Conservation (phyloP, 2,113 vertebrate species). For the Cervus canadensis region DNA sequence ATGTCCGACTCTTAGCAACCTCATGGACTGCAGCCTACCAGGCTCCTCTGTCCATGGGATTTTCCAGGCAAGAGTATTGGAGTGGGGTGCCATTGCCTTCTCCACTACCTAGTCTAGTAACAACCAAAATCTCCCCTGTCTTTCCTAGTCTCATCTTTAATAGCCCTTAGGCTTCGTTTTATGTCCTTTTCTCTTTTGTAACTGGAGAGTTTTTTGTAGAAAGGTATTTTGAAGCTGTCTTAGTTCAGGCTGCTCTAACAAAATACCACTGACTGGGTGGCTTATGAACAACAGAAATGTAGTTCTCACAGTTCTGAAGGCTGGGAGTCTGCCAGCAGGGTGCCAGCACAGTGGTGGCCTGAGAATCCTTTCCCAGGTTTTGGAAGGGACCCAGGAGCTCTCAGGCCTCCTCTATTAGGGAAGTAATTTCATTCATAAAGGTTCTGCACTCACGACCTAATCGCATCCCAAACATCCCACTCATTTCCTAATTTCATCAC, state of each 20-base stretch:
- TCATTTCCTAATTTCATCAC: not conserved
- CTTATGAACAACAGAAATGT: not conserved
- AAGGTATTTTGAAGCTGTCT: not conserved
- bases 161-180: not conserved
- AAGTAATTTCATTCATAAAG: not conserved
- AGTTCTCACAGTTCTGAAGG: not conserved
- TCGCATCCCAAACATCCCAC: not conserved
- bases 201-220: not conserved
- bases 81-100: no score
- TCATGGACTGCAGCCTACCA: no score
- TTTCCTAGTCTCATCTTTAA: not conserved
- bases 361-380: not conserved
- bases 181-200: not conserved
- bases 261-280: not conserved
- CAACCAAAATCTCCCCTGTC: not conserved
- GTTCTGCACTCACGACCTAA: not conserved
- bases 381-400: not conserved
- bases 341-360: not conserved
- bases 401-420: not conserved
- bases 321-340: not conserved
- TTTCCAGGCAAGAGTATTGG: no score
- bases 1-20: no score
- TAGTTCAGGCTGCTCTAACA: not conserved
- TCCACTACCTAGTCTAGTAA: not conserved
- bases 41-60: no score